Conservation (phyloP, 2,888 invertebrate species). For the Troglohyphantes excavatus region DNA sequence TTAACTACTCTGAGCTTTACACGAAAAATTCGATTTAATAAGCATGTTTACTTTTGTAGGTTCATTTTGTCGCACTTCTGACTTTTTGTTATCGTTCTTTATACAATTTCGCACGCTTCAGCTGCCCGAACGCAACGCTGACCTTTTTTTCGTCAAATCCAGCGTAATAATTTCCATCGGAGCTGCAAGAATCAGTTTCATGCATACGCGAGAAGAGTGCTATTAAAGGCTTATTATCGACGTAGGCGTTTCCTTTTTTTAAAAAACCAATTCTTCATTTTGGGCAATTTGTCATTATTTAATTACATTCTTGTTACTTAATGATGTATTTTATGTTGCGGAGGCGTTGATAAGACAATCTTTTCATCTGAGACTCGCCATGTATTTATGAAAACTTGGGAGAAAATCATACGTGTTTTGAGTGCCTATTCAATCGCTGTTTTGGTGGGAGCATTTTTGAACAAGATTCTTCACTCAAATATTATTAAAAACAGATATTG, state of each 20-base stretch:
- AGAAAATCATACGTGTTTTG: not conserved
- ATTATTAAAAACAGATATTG: not conserved
- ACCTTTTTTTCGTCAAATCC: constrained; percentile 23
- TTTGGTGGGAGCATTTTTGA: not conserved
- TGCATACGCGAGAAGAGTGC: constrained; percentile 31
- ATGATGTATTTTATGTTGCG: constrained; percentile 42
- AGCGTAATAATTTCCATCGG: constrained; percentile 55
- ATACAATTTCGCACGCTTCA: constrained; percentile 38
- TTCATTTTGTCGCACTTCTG: not conserved
- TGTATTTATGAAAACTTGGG: constrained; percentile 14
- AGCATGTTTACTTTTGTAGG: constrained; percentile 26
- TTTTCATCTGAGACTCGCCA: constrained; percentile 25
- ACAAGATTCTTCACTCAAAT: not conserved
- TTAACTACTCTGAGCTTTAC: constrained; percentile 3
- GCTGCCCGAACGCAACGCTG: not conserved
- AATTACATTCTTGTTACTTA: constrained; percentile 61
- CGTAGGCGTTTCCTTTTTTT: constrained; percentile 64
- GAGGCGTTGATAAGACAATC: constrained; percentile 44
- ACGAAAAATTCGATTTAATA: constrained; percentile 24
- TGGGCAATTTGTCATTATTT: constrained; percentile 65
- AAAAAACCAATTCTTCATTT: constrained; percentile 49
- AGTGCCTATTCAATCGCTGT: constrained; percentile 6
- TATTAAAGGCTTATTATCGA: constrained; percentile 66
- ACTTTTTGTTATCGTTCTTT: constrained; percentile 36
- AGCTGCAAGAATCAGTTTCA: constrained; percentile 13